phyloP scores from a whole-genome alignment of 1,140 invertebrate species.

The Caerostris extrusa region DNA sequence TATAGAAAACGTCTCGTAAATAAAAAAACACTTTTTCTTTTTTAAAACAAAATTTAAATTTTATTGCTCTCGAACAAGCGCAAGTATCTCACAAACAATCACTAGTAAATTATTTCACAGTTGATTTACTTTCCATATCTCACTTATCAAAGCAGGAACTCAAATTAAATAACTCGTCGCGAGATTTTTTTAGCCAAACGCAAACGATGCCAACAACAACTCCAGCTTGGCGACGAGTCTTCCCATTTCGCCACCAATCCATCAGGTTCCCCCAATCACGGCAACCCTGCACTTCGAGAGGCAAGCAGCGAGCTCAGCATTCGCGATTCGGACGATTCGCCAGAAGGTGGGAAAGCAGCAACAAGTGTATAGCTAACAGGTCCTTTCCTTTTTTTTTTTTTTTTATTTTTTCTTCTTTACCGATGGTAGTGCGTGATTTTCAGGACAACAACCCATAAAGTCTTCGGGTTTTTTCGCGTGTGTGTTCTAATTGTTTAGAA shows the following conservation, averaged over 20 bases:
- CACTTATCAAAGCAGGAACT: no score
- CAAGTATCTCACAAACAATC: no score
- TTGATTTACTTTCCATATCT: no score
- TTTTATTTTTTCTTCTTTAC: background rate
- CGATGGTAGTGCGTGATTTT: background rate
- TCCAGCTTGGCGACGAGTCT: background rate
- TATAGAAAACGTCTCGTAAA: no score
- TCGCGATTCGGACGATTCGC: background rate
- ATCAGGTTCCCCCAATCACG: background rate
- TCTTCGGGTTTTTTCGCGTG: slow-evolving; percentile 6
- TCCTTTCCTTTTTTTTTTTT: background rate
- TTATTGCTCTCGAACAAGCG: no score
- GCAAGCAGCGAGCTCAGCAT: slow-evolving; percentile 27
- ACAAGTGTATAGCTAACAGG: background rate
- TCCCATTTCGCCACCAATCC: background rate
- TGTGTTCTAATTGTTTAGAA: background rate
- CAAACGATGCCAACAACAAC: no score
- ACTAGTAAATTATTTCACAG: no score
- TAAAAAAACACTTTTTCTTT: no score
- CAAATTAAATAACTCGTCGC: no score
- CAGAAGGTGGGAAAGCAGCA: background rate
- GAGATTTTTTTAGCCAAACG: no score
- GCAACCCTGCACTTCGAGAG: slow-evolving; percentile 9
- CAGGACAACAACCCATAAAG: background rate
- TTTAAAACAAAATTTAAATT: no score